Percentiles rank a stretch among this genome's conserved stretches.
Conservation (phyloP, 2,888 invertebrate species). For the Cantharis rustica region DNA sequence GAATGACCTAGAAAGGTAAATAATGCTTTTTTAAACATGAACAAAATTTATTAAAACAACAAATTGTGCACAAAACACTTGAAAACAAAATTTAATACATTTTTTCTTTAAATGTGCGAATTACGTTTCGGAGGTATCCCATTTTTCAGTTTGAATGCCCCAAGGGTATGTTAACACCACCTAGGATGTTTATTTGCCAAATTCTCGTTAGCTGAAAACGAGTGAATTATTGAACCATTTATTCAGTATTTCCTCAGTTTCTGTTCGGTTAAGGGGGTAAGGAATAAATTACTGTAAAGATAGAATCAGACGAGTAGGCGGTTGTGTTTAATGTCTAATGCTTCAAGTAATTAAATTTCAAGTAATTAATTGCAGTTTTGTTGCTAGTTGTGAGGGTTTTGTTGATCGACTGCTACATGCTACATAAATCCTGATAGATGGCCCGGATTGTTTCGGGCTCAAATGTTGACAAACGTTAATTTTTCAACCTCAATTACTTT, state of each 20-base stretch:
- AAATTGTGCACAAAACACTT: not conserved
- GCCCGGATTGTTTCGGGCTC: not conserved
- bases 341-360: constrained; percentile 23
- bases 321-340: constrained; percentile 22
- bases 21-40: not conserved
- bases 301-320: constrained; percentile 27
- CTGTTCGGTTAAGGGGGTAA: constrained; percentile 26
- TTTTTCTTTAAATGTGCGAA: not conserved
- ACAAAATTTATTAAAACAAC: not conserved
- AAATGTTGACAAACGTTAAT: constrained; percentile 1
- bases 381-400: constrained; percentile 9
- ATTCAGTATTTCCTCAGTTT: constrained; percentile 43
- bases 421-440: constrained; percentile 21
- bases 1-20: not conserved
- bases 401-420: constrained; percentile 14
- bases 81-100: not conserved
- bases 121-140: not conserved
- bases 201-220: constrained; percentile 36
- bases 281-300: constrained; percentile 40
- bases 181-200: constrained; percentile 26
- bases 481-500: not conserved
- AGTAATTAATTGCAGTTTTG: constrained; percentile 26
- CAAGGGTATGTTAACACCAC: constrained; percentile 21
- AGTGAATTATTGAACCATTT: constrained; percentile 45
- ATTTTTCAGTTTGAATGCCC: constrained; percentile 17